These are phyloP conservation scores for Baccha elongata DNA, from an alignment of 2,888 invertebrate genomes.

Conservation along the genomic window DNA sequence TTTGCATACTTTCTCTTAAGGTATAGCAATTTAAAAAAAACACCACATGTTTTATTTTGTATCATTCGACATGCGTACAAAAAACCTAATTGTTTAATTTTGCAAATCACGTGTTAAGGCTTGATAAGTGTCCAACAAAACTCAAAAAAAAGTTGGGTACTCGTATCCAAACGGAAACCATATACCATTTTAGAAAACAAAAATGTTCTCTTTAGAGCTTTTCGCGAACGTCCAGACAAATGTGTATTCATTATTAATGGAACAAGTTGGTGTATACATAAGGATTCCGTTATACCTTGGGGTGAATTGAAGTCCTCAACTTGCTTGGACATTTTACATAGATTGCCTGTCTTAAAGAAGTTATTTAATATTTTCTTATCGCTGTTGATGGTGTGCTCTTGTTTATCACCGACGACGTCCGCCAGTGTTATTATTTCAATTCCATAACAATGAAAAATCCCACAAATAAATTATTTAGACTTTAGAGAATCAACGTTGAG, in stretches of 20 bases:
- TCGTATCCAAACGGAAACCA: too few relatives aligned
- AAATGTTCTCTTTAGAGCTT: too few relatives aligned
- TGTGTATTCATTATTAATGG: slow-evolving; percentile 55
- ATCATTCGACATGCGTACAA: too few relatives aligned
- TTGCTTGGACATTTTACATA: slow-evolving; percentile 63
- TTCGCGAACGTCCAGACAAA: slow-evolving; percentile 22
- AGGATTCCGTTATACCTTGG: slow-evolving; percentile 12
- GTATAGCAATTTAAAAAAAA: too few relatives aligned
- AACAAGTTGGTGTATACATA: slow-evolving; percentile 3
- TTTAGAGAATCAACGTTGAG: slow-evolving; percentile 51
- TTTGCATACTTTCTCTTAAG: too few relatives aligned
- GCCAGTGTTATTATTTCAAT: slow-evolving; percentile 46
- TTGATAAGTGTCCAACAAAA: too few relatives aligned
- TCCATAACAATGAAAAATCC: slow-evolving; percentile 61
- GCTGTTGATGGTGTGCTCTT: not conserved
- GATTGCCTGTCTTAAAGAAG: slow-evolving; percentile 38
- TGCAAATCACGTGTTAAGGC: too few relatives aligned
- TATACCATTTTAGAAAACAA: too few relatives aligned
- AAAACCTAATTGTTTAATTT: too few relatives aligned
- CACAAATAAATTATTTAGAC: slow-evolving; percentile 52
- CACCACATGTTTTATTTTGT: too few relatives aligned
- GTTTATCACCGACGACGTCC: slow-evolving; percentile 25
- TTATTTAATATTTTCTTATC: slow-evolving; percentile 54
- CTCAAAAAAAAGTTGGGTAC: too few relatives aligned
- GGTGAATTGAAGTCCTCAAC: slow-evolving; percentile 62